Base-by-base conservation (phyloP, 2,797 vertebrate genomes). In the Dermochelys coriacea region DNA sequence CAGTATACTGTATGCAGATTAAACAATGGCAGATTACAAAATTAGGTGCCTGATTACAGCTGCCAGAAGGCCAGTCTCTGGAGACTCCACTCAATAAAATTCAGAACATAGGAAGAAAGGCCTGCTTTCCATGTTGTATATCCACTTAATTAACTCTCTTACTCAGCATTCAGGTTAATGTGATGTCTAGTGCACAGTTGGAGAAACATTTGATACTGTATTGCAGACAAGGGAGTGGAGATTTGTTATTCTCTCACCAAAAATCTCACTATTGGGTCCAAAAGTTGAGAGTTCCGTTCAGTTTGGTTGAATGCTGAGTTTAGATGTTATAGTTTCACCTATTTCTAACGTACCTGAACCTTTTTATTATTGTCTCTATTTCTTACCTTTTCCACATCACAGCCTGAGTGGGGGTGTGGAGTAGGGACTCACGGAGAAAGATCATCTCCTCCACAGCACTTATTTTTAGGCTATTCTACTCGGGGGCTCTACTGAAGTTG, bases 121-220 rank as follows among this genome's bases (percentile, higher is more conserved):
- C n/a, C 61, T 64, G 34, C 82, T 95, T 94, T 92, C 90, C 37
- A 57, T 78, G 55, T 5, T 89, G 45, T 78, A 49, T 74, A 84
- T 79, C 11, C 3, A 89, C 86, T 87, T 79, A 4, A 89, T 84
- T 90, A 84, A 88, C 45, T 87, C 74, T 34, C 31, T 61, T 85
- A 77, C 9, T 86, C 31, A 79, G 50, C 86, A 85, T 85, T 93
- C 84, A 86, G 37, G 81, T 82, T 79, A 89, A 9, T 23, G 15
- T 86, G 18, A 45, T 89, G n/a, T 68, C 85, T 41, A 83, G 47
- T 34, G 27, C 59, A 79, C 19, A 61, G 31, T 71, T 25, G 79
- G 81, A 86, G 23, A 83, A 94, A 91, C 31, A n/a, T 4, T 81
- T 94, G 2, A 45, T 14, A 52, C 0, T 83, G 12, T 29, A 81